A percentile compares a stretch with the other conserved stretches of the same genome.
phyloP scores from a whole-genome alignment of 2,797 vertebrate genomes.

The Ptychobarbus kaznakovi region DNA sequence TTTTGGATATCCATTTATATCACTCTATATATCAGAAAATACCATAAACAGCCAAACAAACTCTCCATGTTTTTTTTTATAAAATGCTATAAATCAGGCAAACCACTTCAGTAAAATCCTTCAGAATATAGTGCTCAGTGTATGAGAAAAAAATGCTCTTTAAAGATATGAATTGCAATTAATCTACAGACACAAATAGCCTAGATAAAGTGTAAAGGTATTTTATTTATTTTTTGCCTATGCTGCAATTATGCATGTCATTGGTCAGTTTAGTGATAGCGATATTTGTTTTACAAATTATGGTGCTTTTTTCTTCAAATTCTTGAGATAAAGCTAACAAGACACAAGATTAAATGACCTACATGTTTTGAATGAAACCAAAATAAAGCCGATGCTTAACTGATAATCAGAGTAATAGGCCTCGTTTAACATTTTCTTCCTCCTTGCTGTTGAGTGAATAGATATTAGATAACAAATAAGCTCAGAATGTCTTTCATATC shows the following conservation, averaged over 20 bases:
- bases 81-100: not conserved
- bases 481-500: conserved; percentile 67
- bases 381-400: conserved; percentile 53
- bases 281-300: conserved; percentile 14
- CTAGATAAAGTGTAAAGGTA: not conserved
- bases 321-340: conserved; percentile 8
- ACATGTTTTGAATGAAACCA: conserved; percentile 24
- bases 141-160: not conserved
- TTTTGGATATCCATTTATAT: not conserved
- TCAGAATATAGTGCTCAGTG: not conserved
- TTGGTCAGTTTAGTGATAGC: not conserved
- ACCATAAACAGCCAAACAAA: not conserved
- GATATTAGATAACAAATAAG: conserved; percentile 76
- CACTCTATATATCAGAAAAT: not conserved
- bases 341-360: not conserved
- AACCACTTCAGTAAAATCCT: not conserved
- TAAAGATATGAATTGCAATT: not conserved
- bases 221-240: not conserved
- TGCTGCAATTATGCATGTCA: not conserved
- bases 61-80: not conserved
- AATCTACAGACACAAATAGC: not conserved
- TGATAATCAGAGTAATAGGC: conserved; percentile 51
- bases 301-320: not conserved
- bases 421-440: conserved; percentile 64
- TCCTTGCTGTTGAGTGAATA: conserved; percentile 70